Percentiles rank a stretch among this genome's conserved stretches.
These are phyloP conservation scores for Novumbra hubbsi DNA, from an alignment of 2,797 vertebrate genomes.

Conservation along the genomic window DNA sequence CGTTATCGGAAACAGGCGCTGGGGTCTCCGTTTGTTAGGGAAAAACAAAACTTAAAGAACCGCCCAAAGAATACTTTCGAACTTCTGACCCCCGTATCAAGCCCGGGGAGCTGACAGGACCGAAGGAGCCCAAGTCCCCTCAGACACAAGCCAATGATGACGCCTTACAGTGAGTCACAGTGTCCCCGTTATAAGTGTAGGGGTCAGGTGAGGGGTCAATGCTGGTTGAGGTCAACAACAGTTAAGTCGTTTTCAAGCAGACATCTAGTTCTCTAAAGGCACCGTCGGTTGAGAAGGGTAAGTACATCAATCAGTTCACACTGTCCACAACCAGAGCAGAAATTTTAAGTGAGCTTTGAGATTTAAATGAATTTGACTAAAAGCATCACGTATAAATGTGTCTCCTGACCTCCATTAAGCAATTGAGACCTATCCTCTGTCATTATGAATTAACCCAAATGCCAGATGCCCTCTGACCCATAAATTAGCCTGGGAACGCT, in stretches of 20 bases:
- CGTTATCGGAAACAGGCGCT: no score
- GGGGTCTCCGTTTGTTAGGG: no score
- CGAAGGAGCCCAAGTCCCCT: no score
- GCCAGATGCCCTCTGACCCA: constrained; percentile 6
- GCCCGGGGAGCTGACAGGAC: no score
- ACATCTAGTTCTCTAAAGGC: neutral
- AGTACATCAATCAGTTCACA: neutral
- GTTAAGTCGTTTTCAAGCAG: neutral
- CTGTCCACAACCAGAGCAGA: neutral
- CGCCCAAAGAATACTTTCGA: no score
- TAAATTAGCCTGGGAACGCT: constrained; percentile 10
- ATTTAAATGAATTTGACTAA: constrained; percentile 22
- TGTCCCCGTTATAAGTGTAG: neutral
- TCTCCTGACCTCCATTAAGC: constrained; percentile 14
- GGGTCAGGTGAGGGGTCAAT: neutral
- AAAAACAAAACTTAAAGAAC: no score
- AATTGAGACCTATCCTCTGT: constrained; percentile 4
- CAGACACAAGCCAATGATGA: no score
- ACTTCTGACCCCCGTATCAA: no score
- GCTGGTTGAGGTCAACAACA: neutral
- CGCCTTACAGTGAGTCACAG: no score
- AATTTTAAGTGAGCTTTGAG: constrained; percentile 16
- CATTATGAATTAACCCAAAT: constrained; percentile 28
- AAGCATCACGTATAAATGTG: neutral
- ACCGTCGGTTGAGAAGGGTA: neutral